Conservation (phyloP, 2,888 invertebrate species). For the Limnephilus rhombicus region DNA sequence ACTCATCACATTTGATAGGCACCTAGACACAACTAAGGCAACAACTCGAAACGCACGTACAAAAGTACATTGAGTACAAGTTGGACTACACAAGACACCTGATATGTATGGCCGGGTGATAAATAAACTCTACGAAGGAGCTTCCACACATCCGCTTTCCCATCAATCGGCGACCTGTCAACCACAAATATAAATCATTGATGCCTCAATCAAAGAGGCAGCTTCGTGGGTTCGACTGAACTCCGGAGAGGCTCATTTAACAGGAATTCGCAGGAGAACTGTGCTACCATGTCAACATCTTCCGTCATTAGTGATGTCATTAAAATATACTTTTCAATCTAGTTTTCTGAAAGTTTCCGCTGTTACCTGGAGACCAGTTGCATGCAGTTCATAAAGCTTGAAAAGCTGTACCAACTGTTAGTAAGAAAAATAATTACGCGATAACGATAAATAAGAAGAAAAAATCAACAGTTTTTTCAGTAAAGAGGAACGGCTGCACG, state of each 20-base stretch:
- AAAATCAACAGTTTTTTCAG: too few species aligned
- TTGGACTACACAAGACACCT: neutral
- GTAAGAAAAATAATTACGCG: too few species aligned
- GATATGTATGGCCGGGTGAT: neutral
- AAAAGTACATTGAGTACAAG: neutral
- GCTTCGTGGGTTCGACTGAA: neutral
- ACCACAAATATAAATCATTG: slow-evolving; percentile 11
- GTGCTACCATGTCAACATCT: neutral
- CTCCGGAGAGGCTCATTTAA: neutral
- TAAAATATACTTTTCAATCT: neutral
- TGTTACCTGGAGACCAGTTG: neutral
- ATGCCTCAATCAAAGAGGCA: neutral
- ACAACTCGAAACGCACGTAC: neutral
- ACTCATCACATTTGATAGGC: neutral
- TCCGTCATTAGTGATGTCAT: neutral
- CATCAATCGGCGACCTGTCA: slow-evolving; percentile 16
- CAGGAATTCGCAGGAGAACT: neutral
- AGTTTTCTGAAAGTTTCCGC: neutral
- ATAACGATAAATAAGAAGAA: too few species aligned
- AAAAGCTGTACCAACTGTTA: too few species aligned
- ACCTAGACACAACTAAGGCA: neutral
- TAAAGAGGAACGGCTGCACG: too few species aligned
- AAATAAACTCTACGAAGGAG: neutral
- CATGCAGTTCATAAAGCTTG: too few species aligned
- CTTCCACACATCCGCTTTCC: neutral